Evolutionary conservation across 2,113 vertebrate genomes (phyloP).

Genomic region (Hemicordylus capensis): DNA sequence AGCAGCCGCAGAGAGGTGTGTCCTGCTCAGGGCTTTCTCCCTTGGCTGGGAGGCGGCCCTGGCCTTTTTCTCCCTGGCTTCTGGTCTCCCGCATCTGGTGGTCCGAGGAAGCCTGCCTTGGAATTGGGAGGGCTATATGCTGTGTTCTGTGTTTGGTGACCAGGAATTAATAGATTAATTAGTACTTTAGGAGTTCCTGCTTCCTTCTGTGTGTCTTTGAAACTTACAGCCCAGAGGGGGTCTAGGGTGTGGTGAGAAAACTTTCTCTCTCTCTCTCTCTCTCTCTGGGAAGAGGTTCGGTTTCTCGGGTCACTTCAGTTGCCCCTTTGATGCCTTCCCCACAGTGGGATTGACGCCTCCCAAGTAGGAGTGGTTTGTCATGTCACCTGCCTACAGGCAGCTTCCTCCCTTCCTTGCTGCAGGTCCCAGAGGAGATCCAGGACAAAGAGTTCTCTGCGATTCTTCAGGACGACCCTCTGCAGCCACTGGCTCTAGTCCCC

Average conservation of each 20-base stretch:
- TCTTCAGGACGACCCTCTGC: slow-evolving; percentile 90
- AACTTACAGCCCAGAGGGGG: background rate
- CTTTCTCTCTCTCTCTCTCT: background rate
- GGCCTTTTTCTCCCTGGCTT: too few species aligned
- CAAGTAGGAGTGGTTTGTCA: background rate
- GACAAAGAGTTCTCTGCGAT: slow-evolving; percentile 92
- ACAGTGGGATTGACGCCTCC: too few species aligned
- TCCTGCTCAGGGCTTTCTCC: background rate
- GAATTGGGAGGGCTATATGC: too few species aligned
- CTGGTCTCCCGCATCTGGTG: too few species aligned
- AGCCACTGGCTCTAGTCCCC: slow-evolving; percentile 88
- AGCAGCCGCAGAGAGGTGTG: fast-evolving
- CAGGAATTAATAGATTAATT: background rate
- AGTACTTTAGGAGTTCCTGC: background rate
- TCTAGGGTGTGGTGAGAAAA: background rate
- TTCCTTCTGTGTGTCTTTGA: background rate
- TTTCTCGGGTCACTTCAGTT: too few species aligned
- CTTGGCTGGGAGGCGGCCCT: too few species aligned
- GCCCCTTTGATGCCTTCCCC: too few species aligned
- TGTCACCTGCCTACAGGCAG: background rate
- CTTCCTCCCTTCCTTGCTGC: background rate
- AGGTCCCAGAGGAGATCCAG: slow-evolving; percentile 92
- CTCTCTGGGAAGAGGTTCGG: background rate
- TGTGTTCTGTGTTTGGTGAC: background rate
- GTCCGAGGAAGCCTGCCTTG: too few species aligned